Evolutionary conservation across 2,888 invertebrate species (phyloP).

Genomic region (Phaonia tiefii): DNA sequence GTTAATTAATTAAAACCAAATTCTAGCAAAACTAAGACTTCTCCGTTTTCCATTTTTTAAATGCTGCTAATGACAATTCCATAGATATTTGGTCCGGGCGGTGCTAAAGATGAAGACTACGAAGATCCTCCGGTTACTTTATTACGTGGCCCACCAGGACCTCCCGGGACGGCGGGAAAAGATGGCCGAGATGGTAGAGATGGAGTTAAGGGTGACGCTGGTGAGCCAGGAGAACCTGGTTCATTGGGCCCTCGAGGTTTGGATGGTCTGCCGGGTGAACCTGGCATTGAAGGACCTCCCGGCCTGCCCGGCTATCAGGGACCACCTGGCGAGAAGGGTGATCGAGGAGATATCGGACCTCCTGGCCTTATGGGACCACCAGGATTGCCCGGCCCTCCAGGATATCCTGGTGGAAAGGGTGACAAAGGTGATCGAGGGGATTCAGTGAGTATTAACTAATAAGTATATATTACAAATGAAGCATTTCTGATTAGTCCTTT

Average conservation of each 20-base stretch:
- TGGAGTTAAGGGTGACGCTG: conserved; percentile 82
- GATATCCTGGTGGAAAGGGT: conserved; percentile 93
- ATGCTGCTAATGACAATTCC: conserved; percentile 41
- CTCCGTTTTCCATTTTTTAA: conserved; percentile 46
- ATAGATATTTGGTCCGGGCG: conserved; percentile 80
- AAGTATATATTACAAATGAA: conserved; percentile 14
- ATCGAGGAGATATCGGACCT: conserved; percentile 92
- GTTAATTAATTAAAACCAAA: not conserved
- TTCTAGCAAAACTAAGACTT: not conserved
- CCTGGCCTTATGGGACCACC: conserved; percentile 97
- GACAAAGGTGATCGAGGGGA: conserved; percentile 96
- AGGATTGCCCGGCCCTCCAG: conserved; percentile 90
- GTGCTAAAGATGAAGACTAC: conserved; percentile 80
- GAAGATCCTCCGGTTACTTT: conserved; percentile 81
- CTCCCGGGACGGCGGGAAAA: conserved; percentile 82
- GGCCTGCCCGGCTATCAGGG: conserved; percentile 89
- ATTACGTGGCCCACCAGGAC: conserved; percentile 85
- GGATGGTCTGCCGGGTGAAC: conserved; percentile 88
- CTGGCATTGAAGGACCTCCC: conserved; percentile 94
- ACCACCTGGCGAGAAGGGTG: conserved; percentile 92
- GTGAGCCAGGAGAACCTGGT: conserved; percentile 89
- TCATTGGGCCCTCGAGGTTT: conserved; percentile 88
- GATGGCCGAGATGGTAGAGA: conserved; percentile 81
- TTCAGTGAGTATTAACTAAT: conserved; percentile 86
- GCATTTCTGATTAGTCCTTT: conserved; percentile 68